These are phyloP conservation scores for Caenorhabditis drosophilae DNA, from an alignment of 2,888 invertebrate species.

Conservation along the genomic window DNA sequence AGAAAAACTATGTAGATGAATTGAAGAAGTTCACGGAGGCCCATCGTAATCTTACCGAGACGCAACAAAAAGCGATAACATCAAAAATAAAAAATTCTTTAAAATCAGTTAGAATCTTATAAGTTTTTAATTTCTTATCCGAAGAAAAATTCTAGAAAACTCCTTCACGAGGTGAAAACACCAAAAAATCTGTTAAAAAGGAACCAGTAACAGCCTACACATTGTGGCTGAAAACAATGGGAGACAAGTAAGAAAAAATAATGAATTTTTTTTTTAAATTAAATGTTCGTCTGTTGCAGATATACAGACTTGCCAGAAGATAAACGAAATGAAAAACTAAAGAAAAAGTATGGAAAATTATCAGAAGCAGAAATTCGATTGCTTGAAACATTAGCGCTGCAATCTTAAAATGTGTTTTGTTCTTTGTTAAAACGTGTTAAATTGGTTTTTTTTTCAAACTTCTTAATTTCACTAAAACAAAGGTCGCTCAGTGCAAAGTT, in stretches of 20 bases:
- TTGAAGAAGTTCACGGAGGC: conserved; percentile 8
- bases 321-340: conserved; percentile 16
- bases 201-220: conserved; percentile 15
- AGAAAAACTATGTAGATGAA: not conserved
- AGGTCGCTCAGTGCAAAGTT: not conserved
- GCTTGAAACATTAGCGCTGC: conserved; percentile 10
- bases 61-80: conserved; percentile 4
- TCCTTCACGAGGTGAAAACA: not conserved
- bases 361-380: conserved; percentile 5
- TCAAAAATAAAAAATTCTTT: conserved; percentile 2
- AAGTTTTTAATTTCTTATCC: not conserved
- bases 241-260: conserved; percentile 20
- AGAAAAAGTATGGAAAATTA: conserved; percentile 14
- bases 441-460: not conserved
- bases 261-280: too few species aligned
- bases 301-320: conserved; percentile 22
- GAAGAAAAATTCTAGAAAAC: not conserved
- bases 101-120: not conserved
- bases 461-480: not conserved
- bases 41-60: conserved; percentile 14
- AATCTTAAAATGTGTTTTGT: too few species aligned
- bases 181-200: conserved; percentile 5
- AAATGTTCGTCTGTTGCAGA: too few species aligned
- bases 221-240: conserved; percentile 15
- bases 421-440: conserved; percentile 2